Conservation (phyloP, 2,797 vertebrate species). For the Smutsia temminckii region DNA sequence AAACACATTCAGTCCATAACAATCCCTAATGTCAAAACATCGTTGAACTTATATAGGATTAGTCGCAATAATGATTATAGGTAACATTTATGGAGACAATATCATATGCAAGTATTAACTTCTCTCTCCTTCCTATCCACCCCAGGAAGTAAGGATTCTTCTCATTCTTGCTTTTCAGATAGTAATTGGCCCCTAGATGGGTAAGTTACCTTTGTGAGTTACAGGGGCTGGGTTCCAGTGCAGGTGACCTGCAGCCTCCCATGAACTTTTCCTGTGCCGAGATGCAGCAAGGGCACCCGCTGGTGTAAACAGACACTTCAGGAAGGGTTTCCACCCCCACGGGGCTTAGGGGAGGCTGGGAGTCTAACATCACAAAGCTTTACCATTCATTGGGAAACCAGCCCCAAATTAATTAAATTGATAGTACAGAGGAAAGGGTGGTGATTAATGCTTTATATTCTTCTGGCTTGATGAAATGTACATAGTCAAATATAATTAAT, state of each 20-base stretch:
- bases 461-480: not conserved
- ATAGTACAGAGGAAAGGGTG: not conserved
- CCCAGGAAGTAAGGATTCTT: not conserved
- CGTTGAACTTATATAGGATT: not conserved
- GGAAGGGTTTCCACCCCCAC: too few species aligned
- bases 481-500: constrained; percentile 1
- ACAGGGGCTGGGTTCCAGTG: too few species aligned
- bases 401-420: constrained; percentile 37
- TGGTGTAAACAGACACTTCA: not conserved
- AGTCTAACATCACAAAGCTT: not conserved
- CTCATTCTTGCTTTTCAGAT: not conserved
- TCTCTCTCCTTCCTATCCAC: not conserved
- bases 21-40: not conserved
- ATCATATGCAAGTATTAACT: not conserved
- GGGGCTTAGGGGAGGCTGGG: not conserved
- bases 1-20: not conserved
- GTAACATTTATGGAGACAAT: not conserved
- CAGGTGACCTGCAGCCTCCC: not conserved
- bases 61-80: not conserved
- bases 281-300: rapidly evolving
- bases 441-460: not conserved
- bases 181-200: not conserved
- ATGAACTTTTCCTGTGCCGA: rapidly evolving
- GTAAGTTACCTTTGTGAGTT: not conserved
- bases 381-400: not conserved